Percentiles rank a stretch among this genome's conserved stretches.
Evolutionary conservation across 2,888 invertebrate genomes (phyloP).

Genomic region (Bimastos eiseni): DNA sequence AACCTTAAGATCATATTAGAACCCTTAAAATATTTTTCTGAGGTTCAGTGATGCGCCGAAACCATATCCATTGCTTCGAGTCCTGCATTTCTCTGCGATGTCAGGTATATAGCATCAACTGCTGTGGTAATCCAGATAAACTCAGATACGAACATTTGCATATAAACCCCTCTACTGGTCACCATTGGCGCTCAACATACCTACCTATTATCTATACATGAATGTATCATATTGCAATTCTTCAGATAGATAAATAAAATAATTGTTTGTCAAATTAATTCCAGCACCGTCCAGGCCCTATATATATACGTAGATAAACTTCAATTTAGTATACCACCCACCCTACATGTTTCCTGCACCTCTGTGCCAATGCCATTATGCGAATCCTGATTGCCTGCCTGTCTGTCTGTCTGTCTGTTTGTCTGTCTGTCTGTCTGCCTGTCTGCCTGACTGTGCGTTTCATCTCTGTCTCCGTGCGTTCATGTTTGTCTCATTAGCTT

Average conservation of each 20-base stretch:
- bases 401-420: too few relatives aligned
- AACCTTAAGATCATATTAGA: not conserved
- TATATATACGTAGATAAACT: not conserved
- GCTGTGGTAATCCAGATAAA: not conserved
- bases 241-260: not conserved
- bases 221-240: not conserved
- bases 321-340: not conserved
- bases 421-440: too few relatives aligned
- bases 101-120: not conserved
- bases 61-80: not conserved
- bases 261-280: not conserved
- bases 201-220: too few relatives aligned
- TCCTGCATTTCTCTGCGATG: not conserved
- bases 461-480: not conserved
- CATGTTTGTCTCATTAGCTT: not conserved
- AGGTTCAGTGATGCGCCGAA: not conserved
- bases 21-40: not conserved
- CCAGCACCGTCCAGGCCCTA: not conserved
- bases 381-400: not conserved
- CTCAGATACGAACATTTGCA: conserved; percentile 3
- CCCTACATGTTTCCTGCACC: not conserved
- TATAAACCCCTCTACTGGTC: not conserved
- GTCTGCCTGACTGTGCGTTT: not conserved
- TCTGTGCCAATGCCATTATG: not conserved
- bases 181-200: not conserved